Percentiles rank a stretch among this genome's conserved stretches.
phyloP scores from a whole-genome alignment of 2,113 vertebrate genomes.

The Sarotherodon lohbergeri region DNA sequence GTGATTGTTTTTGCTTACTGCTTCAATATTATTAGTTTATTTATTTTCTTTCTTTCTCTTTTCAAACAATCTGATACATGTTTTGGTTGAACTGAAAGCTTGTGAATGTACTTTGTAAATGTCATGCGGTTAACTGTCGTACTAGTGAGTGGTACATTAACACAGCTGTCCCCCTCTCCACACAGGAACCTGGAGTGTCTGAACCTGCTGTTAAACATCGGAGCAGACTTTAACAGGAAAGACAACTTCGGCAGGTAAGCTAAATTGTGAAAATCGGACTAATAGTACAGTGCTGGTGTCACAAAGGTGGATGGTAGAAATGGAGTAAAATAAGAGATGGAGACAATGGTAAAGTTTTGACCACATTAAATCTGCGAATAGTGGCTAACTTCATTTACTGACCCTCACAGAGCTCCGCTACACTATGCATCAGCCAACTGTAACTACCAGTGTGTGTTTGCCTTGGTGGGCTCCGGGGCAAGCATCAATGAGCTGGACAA shows the following conservation, averaged over 20 bases:
- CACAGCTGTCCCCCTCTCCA: background rate
- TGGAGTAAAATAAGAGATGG: background rate
- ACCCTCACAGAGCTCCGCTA: slow-evolving; percentile 81
- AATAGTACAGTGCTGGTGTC: background rate
- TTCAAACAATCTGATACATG: background rate
- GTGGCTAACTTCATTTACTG: background rate
- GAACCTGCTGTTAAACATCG: slow-evolving; percentile 91
- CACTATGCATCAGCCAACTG: slow-evolving; percentile 98
- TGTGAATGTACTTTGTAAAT: background rate
- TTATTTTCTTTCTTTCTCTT: background rate
- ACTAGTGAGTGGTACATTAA: background rate
- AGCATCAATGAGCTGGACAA: slow-evolving; percentile 94
- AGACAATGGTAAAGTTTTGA: background rate
- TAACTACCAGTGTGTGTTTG: slow-evolving; percentile 98
- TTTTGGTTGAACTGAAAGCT: background rate
- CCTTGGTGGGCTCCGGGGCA: slow-evolving; percentile 94
- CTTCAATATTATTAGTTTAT: background rate
- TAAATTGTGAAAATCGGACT: background rate
- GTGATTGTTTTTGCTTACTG: slow-evolving; percentile 58
- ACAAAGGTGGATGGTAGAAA: background rate
- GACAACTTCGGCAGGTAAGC: slow-evolving; percentile 85
- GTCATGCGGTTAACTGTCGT: background rate
- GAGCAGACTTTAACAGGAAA: slow-evolving; percentile 95
- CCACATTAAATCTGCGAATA: background rate
- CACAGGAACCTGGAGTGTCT: slow-evolving; percentile 96